Conservation (phyloP, 2,113 vertebrate species). For the Callocephalon fimbriatum region DNA sequence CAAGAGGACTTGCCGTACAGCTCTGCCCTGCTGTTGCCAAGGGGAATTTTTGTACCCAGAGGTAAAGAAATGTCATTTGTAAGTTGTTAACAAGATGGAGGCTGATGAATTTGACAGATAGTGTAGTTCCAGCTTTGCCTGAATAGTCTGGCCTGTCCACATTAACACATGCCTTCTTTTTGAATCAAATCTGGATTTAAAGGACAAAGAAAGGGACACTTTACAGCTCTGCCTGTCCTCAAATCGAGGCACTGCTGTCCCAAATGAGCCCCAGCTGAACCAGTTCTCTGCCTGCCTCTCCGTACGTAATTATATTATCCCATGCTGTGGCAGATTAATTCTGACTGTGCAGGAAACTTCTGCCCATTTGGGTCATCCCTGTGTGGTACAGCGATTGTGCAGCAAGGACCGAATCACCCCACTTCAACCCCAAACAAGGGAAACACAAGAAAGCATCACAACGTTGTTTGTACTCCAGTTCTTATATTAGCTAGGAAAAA, state of each 20-base stretch:
- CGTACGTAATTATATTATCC: constrained; percentile 2
- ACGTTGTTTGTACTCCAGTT: constrained; percentile 26
- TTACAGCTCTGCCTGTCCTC: background rate
- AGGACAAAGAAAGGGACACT: background rate
- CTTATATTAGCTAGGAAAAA: constrained; percentile 67
- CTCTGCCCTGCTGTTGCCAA: background rate
- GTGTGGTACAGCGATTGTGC: background rate
- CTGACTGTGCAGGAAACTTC: constrained; percentile 54
- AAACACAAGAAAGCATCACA: constrained; percentile 30
- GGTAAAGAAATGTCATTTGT: background rate
- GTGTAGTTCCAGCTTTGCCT: background rate
- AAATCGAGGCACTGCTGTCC: background rate
- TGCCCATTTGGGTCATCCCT: constrained; percentile 41
- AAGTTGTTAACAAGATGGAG: background rate
- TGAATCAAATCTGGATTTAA: background rate
- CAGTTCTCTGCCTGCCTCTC: background rate
- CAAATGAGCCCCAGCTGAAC: background rate
- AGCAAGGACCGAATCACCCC: background rate
- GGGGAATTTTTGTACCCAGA: background rate
- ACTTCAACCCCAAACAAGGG: constrained; percentile 11
- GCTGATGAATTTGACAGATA: background rate
- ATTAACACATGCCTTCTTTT: background rate
- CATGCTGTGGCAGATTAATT: constrained; percentile 47
- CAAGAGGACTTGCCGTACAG: background rate
- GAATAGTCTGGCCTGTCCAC: background rate